Base-by-base conservation (phyloP, 2,113 vertebrate genomes). In the Columba livia region DNA sequence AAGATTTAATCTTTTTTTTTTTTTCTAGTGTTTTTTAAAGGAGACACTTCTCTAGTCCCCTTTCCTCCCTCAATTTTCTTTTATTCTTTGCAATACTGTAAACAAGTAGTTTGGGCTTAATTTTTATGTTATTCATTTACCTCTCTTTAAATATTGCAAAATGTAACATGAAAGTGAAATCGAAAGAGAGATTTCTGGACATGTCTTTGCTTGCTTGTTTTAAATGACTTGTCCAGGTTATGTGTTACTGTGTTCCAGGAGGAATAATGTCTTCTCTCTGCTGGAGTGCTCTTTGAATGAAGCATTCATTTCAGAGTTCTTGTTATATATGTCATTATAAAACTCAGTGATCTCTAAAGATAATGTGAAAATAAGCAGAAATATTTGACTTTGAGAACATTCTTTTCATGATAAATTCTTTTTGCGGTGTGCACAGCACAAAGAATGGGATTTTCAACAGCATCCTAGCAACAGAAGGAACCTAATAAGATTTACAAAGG, bases 311-410 rank as follows among this genome's bases (percentile, higher is more conserved):
- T 88, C 48, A 82, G 71, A 54, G 28, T 70, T 79, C 36, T 82
- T 77, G 42, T 88, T 91, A 80, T 36, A 65, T 58, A 13, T 73
- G 54, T 66, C 34, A 23, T 57, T 80, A 61, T 87, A 94, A 95
- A 95, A 91, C 53, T 57, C 78, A 50, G 24, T 75, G 50, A 10
- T 62, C 29, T 85, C 70, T 89, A 94, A 75, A 91, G 62, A 72
- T 89, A 79, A 88, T 61, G 54, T 62, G 36, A 40, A 82, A 92
- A 91, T 81, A 79, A 85, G 70, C 26, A 74, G 64, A 92, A 94
- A 89, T 26, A 81, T 81, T 78, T 73, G 21, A 11, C 23, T 32
- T 61, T 89, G 51, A 88, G 72, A 92, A 81, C 26, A 53, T 64
- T 67, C 17, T 88, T 71, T 79, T 61, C 50, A 40, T 48, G 51